Percentiles rank a stretch among this genome's conserved stretches.
These are phyloP conservation scores for Oreochromis grahami DNA, from an alignment of 2,797 vertebrate species.

Conservation along the genomic window DNA sequence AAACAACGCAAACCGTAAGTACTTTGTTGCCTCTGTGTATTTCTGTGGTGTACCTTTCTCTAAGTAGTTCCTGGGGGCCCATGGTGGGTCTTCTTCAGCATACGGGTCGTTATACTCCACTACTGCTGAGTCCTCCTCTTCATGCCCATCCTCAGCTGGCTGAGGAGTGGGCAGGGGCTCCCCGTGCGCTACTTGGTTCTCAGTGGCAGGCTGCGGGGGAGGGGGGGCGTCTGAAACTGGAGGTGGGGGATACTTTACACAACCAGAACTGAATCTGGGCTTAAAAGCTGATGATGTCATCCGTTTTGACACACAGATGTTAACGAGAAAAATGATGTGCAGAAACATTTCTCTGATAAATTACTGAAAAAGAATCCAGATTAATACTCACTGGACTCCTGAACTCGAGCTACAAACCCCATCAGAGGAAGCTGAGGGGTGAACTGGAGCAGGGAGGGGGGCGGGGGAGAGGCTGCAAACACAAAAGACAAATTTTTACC, in stretches of 20 bases:
- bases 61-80: constrained; percentile 89
- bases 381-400: constrained; percentile 93
- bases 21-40: not conserved
- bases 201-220: constrained; percentile 77
- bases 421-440: constrained; percentile 96
- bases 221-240: constrained; percentile 87
- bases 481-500: not conserved
- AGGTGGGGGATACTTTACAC: not conserved
- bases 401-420: constrained; percentile 97
- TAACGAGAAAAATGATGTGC: not conserved
- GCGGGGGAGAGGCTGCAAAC: constrained; percentile 84
- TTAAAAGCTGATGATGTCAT: not conserved
- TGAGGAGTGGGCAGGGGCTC: constrained; percentile 77
- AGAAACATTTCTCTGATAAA: not conserved
- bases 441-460: constrained; percentile 91
- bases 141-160: constrained; percentile 82
- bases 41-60: constrained; percentile 83
- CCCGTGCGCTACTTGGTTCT: constrained; percentile 73
- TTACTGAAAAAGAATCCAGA: not conserved
- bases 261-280: not conserved
- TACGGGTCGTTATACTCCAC: constrained; percentile 95
- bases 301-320: not conserved
- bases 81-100: constrained; percentile 92
- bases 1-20: not conserved
- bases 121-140: constrained; percentile 89